Percentiles rank a stretch among this genome's conserved stretches.
Evolutionary conservation across 2,888 invertebrate genomes (phyloP).

Genomic region (Ariolimax columbianus): DNA sequence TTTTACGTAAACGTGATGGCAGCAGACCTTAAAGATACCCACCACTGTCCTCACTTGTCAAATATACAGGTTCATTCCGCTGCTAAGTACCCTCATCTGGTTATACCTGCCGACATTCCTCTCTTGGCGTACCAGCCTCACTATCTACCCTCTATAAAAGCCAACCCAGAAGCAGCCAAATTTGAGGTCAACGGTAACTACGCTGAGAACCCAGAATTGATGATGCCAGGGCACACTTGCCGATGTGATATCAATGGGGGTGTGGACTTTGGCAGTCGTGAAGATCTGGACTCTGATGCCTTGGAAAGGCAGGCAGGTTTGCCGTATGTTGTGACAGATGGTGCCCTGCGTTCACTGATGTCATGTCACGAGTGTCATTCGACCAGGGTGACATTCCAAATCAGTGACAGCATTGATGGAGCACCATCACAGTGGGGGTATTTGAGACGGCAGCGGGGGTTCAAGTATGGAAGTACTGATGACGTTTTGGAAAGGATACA

Average conservation of each 20-base stretch:
- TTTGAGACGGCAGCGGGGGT: not conserved
- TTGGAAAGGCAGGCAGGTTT: conserved; percentile 15
- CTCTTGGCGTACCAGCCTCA: conserved; percentile 36
- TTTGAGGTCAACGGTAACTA: conserved; percentile 59
- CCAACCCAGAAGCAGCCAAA: conserved; percentile 39
- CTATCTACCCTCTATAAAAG: conserved; percentile 33
- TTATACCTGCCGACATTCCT: not conserved
- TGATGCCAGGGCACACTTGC: conserved; percentile 34
- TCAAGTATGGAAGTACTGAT: conserved; percentile 33
- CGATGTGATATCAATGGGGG: conserved; percentile 10
- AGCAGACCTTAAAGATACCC: conserved; percentile 23
- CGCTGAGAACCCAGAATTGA: conserved; percentile 32
- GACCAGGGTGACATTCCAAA: not conserved
- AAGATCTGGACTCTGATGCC: conserved; percentile 4
- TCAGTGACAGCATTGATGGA: not conserved
- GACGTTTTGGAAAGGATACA: conserved; percentile 41
- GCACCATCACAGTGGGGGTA: not conserved
- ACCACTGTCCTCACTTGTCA: not conserved
- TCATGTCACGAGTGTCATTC: conserved; percentile 38
- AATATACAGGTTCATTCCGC: conserved; percentile 43
- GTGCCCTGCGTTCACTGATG: conserved; percentile 34
- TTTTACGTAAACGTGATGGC: conserved; percentile 24
- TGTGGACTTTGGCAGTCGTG: not conserved
- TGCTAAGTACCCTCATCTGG: conserved; percentile 28
- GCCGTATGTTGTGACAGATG: conserved; percentile 46